Evolutionary conservation across 2,113 vertebrate species (phyloP), one percentile per base, ranked within the genome.

Genomic region (Holacanthus passer): DNA sequence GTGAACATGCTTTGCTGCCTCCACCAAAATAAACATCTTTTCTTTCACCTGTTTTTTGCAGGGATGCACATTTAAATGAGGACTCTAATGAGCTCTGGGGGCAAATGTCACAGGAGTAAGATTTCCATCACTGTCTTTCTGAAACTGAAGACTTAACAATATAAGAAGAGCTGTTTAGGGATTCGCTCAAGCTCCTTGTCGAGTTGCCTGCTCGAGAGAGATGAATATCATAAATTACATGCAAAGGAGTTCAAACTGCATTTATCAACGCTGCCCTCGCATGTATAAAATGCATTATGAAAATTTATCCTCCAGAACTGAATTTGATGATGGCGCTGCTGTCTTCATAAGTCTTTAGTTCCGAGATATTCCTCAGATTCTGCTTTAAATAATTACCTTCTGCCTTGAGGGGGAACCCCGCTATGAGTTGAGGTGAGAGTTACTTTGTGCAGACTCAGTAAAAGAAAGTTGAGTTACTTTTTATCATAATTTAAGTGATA

Each of bases 251-350:
- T 85, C 5, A 68, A 77, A 78, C 81, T 81, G 79, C 74, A 81
- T 87, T 79, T 48, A 82, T 87, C 62, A 87, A 73, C 45, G 39
- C 70, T 77, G 48, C 55, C 52, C 81, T 84, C 29, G 83, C 62
- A 62, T 71, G 43, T 47, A 77, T 37, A 19, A 73, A 87, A 86
- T 83, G 66, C 43, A 78, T 83, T 59, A 79, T 90, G 43, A 80
- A 90, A 88, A 79, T 65, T 0, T 80, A 78, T 81, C 69, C 69
- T 81, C 4, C 8, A 78, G 63, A 84, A 74, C 43, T 45, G 74
- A 77, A 85, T 65, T 27, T 77, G 67, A 86, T 72, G 70, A 79
- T 71, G 37, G 68, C 32, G 56, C 73, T 41, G 60, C 59, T 82
- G 62, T 90, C 68, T 64, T 87, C 62, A 63, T 22, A 17, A 82